Evolutionary conservation across 2,797 vertebrate genomes (phyloP), one percentile per base, ranked within the genome.

Genomic region (Cyprinodon diabolis): DNA sequence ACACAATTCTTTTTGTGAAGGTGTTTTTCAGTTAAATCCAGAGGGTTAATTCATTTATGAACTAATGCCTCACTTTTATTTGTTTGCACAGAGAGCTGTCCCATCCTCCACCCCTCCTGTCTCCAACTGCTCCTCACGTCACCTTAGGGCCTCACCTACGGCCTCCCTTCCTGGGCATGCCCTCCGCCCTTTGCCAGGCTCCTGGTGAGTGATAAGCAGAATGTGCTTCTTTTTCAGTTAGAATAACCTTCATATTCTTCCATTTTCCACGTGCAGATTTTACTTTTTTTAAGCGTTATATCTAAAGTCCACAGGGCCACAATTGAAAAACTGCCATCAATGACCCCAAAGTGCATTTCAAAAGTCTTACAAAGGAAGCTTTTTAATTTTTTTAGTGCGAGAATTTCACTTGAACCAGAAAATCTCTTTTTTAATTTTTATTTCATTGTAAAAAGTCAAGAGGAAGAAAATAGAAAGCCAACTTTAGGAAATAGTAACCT

Each of bases 81-180:
- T 92, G 62, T 88, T 62, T 90, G 79, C 69, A 72, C 90, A 96
- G 95, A 89, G 95, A 96, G 43, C 94, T 98, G 77, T 95, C 97
- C 51, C 97, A 97, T 78, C 97, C 97, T 0, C 96, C 97, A 0
- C 96, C 97, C 8, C 89, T 99, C 84, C 96, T 99, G 81, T 97
- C 98, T 43, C 96, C 98, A 86, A 97, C 95, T 0, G 97, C 95
- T 2, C 97, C 97, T 77, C 98, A 99, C 87, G 96, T 99, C 54
- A 94, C 98, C 68, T 93, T 99, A 92, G 97, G 97, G 62, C 95
- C 97, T 78, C 98, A 99, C 83, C 88, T 99, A 89, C 95, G 97
- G 89, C 97, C 97, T 37, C 98, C 97, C 2, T 97, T 98, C 86
- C 90, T 99, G 57, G 97, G 97, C 91, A 94, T 99, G 94, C 96